These are phyloP conservation scores for Hirtodrosophila alboralis DNA, from an alignment of 2,888 invertebrate genomes.

Conservation along the genomic window DNA sequence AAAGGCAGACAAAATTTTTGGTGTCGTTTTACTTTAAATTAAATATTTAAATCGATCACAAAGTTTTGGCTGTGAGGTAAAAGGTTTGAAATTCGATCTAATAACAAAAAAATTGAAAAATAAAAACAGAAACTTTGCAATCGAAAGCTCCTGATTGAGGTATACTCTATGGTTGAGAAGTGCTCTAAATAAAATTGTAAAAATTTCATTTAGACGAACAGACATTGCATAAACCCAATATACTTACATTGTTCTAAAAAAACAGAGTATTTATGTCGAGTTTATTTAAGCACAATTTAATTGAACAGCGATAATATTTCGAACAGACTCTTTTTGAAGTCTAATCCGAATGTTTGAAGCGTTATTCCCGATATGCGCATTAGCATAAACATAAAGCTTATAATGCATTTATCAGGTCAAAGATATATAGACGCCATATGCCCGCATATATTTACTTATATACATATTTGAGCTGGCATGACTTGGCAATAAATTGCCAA, in stretches of 20 bases:
- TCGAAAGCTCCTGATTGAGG: too few relatives aligned
- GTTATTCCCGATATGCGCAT: conserved; percentile 31
- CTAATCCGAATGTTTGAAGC: conserved; percentile 39
- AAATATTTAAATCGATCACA: conserved; percentile 54
- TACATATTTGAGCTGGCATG: conserved; percentile 24
- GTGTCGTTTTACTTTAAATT: conserved; percentile 54
- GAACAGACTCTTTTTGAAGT: conserved; percentile 56
- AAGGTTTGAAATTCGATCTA: conserved; percentile 54
- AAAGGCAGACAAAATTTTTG: conserved; percentile 59
- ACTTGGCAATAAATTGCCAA: conserved; percentile 68
- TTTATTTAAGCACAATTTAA: conserved; percentile 37
- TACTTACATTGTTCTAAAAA: too few relatives aligned
- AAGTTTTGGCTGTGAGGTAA: conserved; percentile 25
- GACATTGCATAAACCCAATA: too few relatives aligned
- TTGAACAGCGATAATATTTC: conserved; percentile 26
- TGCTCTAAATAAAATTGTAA: too few relatives aligned
- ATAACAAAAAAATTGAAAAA: conserved; percentile 23
- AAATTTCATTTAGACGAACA: too few relatives aligned
- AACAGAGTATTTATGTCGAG: too few relatives aligned
- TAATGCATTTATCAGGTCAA: conserved; percentile 50
- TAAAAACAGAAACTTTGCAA: too few relatives aligned
- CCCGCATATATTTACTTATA: conserved; percentile 15
- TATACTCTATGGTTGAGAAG: too few relatives aligned
- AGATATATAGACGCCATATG: conserved; percentile 7
- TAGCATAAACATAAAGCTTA: conserved; percentile 56